Conservation (phyloP, 2,888 invertebrate species). For the Hypselothyrea guttata region DNA sequence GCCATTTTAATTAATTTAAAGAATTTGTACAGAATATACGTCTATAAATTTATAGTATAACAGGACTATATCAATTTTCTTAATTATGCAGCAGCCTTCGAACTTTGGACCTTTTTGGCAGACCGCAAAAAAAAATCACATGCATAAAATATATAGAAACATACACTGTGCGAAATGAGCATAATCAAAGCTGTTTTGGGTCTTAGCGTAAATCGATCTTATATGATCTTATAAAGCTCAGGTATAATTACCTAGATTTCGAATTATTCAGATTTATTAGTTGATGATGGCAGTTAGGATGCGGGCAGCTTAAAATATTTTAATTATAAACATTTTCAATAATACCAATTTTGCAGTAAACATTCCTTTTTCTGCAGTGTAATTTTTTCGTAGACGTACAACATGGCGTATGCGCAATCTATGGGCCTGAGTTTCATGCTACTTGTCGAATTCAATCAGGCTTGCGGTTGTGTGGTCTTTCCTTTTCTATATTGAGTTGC, state of each 20-base stretch:
- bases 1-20: slow-evolving; percentile 53
- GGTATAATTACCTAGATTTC: too few species aligned
- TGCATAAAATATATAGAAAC: too few species aligned
- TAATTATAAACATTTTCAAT: too few species aligned
- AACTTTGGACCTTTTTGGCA: slow-evolving; percentile 27
- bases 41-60: neutral
- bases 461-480: slow-evolving; percentile 4
- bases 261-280: too few species aligned
- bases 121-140: slow-evolving; percentile 28
- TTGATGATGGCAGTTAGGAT: too few species aligned
- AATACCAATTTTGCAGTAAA: too few species aligned
- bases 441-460: slow-evolving; percentile 50
- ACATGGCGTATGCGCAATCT: slow-evolving; percentile 30
- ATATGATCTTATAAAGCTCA: too few species aligned
- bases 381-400: neutral
- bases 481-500: slow-evolving; percentile 1
- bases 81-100: slow-evolving; percentile 44
- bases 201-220: too few species aligned
- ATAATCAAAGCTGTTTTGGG: too few species aligned
- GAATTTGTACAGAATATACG: neutral
- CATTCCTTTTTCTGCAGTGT: too few species aligned
- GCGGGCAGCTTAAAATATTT: too few species aligned
- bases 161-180: too few species aligned
- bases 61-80: slow-evolving; percentile 18
- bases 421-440: slow-evolving; percentile 3